These are phyloP conservation scores for Taeniopygia guttata DNA, from an alignment of 2,797 vertebrate genomes.

Conservation along the genomic window DNA sequence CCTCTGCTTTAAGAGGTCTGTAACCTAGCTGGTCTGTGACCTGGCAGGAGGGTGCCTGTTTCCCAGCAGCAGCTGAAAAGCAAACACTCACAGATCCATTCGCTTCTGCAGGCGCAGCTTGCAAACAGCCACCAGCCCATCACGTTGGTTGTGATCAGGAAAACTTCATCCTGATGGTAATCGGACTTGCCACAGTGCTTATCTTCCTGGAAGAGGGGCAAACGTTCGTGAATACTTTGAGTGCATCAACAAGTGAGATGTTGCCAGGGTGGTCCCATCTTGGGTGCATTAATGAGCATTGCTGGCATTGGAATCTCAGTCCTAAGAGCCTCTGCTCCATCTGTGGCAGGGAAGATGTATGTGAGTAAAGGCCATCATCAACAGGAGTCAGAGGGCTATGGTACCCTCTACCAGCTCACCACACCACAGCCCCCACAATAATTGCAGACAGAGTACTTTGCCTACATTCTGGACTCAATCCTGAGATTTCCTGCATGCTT, in stretches of 20 bases:
- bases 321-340: neutral
- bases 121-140: neutral
- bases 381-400: neutral
- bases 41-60: neutral
- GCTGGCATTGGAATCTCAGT: neutral
- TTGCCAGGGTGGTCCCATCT: neutral
- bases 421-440: neutral
- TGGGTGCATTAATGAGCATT: accelerated
- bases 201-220: neutral
- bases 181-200: neutral
- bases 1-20: neutral
- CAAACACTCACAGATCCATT: neutral
- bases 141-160: neutral
- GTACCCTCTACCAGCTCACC: neutral
- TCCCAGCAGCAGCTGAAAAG: slow-evolving; percentile 21
- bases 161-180: neutral
- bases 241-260: neutral
- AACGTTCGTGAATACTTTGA: accelerated
- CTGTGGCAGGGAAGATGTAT: neutral
- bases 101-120: neutral
- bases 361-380: neutral
- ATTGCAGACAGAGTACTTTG: neutral
- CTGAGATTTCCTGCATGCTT: accelerated
- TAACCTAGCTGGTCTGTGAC: neutral
- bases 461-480: neutral